Evolutionary conservation across 2,888 invertebrate species (phyloP).

Genomic region (Acronicta aceris): DNA sequence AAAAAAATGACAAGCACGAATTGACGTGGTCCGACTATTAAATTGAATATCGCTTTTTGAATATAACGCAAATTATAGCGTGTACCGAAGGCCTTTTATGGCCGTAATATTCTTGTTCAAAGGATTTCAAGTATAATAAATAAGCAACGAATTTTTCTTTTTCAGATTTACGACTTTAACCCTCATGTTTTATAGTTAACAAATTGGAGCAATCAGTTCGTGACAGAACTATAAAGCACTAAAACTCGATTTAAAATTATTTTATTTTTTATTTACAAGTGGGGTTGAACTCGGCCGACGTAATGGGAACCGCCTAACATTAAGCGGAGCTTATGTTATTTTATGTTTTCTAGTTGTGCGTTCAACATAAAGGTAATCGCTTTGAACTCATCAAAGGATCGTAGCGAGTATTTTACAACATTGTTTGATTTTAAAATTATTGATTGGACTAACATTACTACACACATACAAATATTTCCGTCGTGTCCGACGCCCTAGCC

Average conservation of each 20-base stretch:
- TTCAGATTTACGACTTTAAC: constrained; percentile 69
- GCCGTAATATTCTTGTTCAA: constrained; percentile 57
- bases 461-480: too few relatives aligned
- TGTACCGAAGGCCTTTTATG: constrained; percentile 67
- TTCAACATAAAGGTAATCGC: constrained; percentile 22
- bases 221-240: constrained; percentile 75
- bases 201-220: constrained; percentile 80
- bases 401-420: constrained; percentile 2
- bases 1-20: constrained; percentile 45
- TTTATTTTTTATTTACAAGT: constrained; percentile 57
- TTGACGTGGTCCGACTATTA: constrained; percentile 58
- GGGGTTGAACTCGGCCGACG: constrained; percentile 30
- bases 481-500: too few relatives aligned
- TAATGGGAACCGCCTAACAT: constrained; percentile 32
- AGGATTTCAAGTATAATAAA: constrained; percentile 63
- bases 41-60: constrained; percentile 63
- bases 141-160: constrained; percentile 64
- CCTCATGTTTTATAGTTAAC: constrained; percentile 74
- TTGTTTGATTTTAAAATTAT: constrained; percentile 22
- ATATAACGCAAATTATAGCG: constrained; percentile 60
- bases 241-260: constrained; percentile 66
- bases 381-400: constrained; percentile 21
- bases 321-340: constrained; percentile 30
- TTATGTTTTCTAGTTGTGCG: constrained; percentile 20
- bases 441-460: too few relatives aligned